Evolutionary conservation across 2,797 vertebrate species (phyloP).

Genomic region (Pseudochromis fuscus): DNA sequence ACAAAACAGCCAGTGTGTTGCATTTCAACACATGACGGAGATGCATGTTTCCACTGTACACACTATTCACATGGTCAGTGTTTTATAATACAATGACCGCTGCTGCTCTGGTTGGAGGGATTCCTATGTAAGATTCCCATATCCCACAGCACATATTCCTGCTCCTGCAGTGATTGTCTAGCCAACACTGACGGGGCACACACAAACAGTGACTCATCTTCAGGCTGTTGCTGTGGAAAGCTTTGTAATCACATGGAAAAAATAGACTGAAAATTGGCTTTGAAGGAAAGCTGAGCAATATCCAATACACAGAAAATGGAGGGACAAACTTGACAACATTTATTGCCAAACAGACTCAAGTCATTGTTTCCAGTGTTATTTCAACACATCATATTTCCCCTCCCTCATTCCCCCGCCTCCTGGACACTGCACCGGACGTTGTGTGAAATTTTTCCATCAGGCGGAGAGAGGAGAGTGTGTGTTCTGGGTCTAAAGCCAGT

Average conservation of each 20-base stretch:
- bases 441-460: slow-evolving; percentile 59
- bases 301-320: slow-evolving; percentile 11
- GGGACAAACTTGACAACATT: slow-evolving; percentile 27
- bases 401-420: slow-evolving; percentile 21
- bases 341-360: slow-evolving; percentile 48
- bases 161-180: slow-evolving; percentile 32
- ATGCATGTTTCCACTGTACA: slow-evolving; percentile 69
- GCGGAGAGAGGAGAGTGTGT: slow-evolving; percentile 21
- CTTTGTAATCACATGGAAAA: slow-evolving; percentile 40
- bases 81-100: slow-evolving; percentile 61
- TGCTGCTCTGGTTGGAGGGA: no score
- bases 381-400: slow-evolving; percentile 49
- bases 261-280: slow-evolving; percentile 21
- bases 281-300: slow-evolving; percentile 20
- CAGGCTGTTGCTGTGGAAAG: slow-evolving; percentile 25
- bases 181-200: slow-evolving; percentile 13
- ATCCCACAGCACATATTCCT: slow-evolving; percentile 24
- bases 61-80: slow-evolving; percentile 53
- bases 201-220: slow-evolving; percentile 51
- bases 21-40: slow-evolving; percentile 62
- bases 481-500: slow-evolving; percentile 7
- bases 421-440: slow-evolving; percentile 44
- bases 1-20: slow-evolving; percentile 54
- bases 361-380: slow-evolving; percentile 80
- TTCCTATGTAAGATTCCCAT: slow-evolving; percentile 9